Base-by-base conservation (phyloP, 1,140 invertebrate species). In the Pseudachorutes palmiensis region DNA sequence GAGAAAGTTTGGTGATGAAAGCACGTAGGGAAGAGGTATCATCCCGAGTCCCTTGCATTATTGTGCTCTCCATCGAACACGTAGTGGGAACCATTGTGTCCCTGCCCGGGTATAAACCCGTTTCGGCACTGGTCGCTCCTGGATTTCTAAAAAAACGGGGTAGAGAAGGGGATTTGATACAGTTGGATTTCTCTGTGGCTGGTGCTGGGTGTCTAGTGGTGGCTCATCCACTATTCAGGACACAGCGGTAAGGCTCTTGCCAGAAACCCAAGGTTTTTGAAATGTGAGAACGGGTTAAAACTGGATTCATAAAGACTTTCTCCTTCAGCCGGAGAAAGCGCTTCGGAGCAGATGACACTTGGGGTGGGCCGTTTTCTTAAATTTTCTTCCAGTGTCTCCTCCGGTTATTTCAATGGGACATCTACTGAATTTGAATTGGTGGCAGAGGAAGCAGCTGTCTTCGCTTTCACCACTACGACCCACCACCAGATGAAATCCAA, bases 191-290 rank as follows among this genome's bases (percentile, higher is more conserved):
- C 9, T 45, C 19, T 45, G 36, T 9, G 36, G 36, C 9, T 12
- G 19, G 9, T 45, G 36, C 36, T 19, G 19, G 9, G 36, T 12
- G 19, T 9, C 9, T 9, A 45, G 36, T 12, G 36, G 36, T 55
- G 5, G 51, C 51, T 55, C 51, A 55, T 55, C 51, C 51, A 55
- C 51, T 55, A 55, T 55, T 55, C 51, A 55, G 51, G 51, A 24
- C 14, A 55, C 51, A 55, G 51, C 51, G 51, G 51, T n/a, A 41
- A 41, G 36, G 36, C 36, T 41, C 51, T 55, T 26, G 9, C 24
- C 24, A 16, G 51, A 19, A 45, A 45, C 36, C 9, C 9, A 45
- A 9, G n/a, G n/a, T n/a, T n/a, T 45, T 45, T 45, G 36, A 45
- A 45, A 45, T 45, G 36, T 19, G 36, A 45, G 36, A 45, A 45